Base-by-base conservation (phyloP, 2,113 vertebrate species). In the Chlamydotis undulata region DNA sequence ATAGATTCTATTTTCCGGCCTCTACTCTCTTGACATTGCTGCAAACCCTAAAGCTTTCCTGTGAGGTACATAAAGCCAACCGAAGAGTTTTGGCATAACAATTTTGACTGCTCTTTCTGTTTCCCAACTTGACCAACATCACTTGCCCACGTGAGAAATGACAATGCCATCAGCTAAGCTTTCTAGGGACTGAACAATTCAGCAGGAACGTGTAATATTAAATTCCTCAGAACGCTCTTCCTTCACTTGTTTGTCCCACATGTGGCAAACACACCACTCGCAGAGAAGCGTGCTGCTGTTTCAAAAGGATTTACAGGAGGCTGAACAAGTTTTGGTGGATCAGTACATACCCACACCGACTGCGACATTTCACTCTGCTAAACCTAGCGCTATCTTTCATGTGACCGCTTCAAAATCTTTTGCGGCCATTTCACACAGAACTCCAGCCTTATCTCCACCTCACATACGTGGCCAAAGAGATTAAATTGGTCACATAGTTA, bases 281-380 rank as follows among this genome's bases (percentile, higher is more conserved):
- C 0, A 23, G 28, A 23, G 73, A 31, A 19, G 60, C 23, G 10
- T n/a, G 81, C 3, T n/a, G 83, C 89, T 35, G 43, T 3, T 78
- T 12, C 73, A 29, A 7, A 15, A 28, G n/a, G 79, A 14, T 45
- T 49, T 49, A 11, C n/a, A 45, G 61, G 39, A 61, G 61, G 37
- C 71, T 56, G 64, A 59, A 2, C n/a, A 6, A 17, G 3, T 71
- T 41, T 12, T 0, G 9, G 61, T 50, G 81, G 56, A 50, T 41
- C 61, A 23, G 63, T 2, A 19, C 0, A 0, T 5, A 33, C 0
- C 4, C 16, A 78, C 53, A 59, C 52, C 0, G 0, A 43, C 45
- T 6, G 26, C 1, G 56, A 11, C 17, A 5, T 24, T 60, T 56
- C 10, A 31, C 70, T 39, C 67, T 25, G 25, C 68, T 71, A 25